Evolutionary conservation across 1,140 invertebrate species (phyloP), one percentile per base, ranked within the genome.

Genomic region (Drosophila sp.): DNA sequence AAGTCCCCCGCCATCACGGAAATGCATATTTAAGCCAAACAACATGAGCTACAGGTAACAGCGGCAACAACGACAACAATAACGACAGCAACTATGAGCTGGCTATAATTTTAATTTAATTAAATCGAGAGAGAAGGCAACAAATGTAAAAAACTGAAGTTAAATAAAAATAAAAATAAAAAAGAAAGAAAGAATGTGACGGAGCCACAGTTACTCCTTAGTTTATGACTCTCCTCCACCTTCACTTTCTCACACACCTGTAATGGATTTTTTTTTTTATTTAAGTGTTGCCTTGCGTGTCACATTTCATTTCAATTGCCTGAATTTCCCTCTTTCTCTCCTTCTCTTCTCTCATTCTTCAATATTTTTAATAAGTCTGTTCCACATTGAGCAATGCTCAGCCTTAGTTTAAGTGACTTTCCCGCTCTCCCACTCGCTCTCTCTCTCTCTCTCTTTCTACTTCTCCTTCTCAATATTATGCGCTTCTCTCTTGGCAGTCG

Each of bases 301-400:
- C 72, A 51, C 66, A 74, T 74, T 74, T 74, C 72, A 70, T 62
- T 74, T 74, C 72, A 63, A 74, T 74, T 70, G 72, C 72, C 16
- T 7, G 1, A 11, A 9, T 13, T 13, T 34, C n/a, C 16, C 21
- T 45, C 48, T 7, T 18, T 8, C 29, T 29, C 16, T 13, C 14
- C 3, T 34, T 48, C 41, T 21, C 36, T 40, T 4, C 29, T 50
- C 64, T 59, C 69, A 66, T 66, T 71, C 69, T 66, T 73, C 57
- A 70, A 73, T 73, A 62, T 48, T 69, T 73, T 73, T 74, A 74
- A 74, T 74, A 74, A 74, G 72, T 70, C 63, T 74, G 72, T 70
- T 57, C 72, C 72, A 74, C 66, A 74, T 73, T 72, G 69, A 34
- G 29, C 61, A 65, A n/a, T 34, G 56, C 41, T 53, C 63, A 48